Evolutionary conservation across 2,113 vertebrate genomes (phyloP).

Genomic region (Morone saxatilis): DNA sequence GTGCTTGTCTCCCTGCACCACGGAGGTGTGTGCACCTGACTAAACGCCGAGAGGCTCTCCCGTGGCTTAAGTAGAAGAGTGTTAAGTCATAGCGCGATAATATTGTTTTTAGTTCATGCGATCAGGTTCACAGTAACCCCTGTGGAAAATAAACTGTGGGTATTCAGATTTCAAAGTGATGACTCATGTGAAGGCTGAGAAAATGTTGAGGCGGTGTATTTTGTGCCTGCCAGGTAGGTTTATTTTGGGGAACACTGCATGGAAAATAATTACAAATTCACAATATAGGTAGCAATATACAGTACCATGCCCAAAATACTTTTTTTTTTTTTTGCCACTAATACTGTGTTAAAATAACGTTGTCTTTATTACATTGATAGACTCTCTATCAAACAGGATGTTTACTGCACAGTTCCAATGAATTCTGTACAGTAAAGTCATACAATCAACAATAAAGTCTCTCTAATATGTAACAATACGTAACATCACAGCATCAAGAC

Average conservation of each 20-base stretch:
- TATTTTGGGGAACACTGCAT: slow-evolving; percentile 3
- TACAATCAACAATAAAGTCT: neutral
- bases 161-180: slow-evolving; percentile 47
- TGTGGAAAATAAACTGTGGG: slow-evolving; percentile 54
- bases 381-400: too few relatives aligned
- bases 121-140: slow-evolving; percentile 53
- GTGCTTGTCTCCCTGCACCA: slow-evolving; percentile 38
- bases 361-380: too few relatives aligned
- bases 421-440: too few relatives aligned
- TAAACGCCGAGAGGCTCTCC: slow-evolving; percentile 57
- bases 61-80: slow-evolving; percentile 32
- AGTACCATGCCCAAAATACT: neutral
- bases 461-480: neutral
- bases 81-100: slow-evolving; percentile 59
- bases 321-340: neutral
- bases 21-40: slow-evolving; percentile 63
- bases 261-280: neutral
- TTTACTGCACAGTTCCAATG: too few relatives aligned
- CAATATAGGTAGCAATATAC: neutral
- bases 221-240: neutral
- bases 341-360: too few relatives aligned
- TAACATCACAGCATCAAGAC: neutral
- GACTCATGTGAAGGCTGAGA: slow-evolving; percentile 38
- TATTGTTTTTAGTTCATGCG: slow-evolving; percentile 62
- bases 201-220: slow-evolving; percentile 22